Conservation (phyloP, 2,113 vertebrate species). For the Emydocephalus ijimae region DNA sequence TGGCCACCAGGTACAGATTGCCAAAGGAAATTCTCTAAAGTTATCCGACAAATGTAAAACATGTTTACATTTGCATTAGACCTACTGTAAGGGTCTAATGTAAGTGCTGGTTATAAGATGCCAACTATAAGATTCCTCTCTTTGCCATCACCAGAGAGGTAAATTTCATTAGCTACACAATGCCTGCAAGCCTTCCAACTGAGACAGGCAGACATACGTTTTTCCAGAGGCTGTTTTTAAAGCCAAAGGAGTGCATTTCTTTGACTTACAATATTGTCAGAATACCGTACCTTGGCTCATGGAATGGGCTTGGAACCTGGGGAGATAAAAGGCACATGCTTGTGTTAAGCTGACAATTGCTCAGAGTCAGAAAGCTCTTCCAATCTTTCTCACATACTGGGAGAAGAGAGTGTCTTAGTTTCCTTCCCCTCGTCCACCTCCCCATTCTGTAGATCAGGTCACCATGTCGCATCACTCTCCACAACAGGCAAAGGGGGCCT, state of each 20-base stretch:
- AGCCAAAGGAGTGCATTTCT: not conserved
- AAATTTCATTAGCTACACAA: not conserved
- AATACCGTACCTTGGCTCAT: slow-evolving; percentile 69
- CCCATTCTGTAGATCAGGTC: not conserved
- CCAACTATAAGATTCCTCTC: not conserved
- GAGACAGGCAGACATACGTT: not conserved
- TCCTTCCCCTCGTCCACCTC: not conserved
- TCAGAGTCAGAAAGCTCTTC: not conserved
- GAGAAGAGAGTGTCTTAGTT: not conserved
- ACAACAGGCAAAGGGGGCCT: not conserved
- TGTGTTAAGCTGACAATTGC: not conserved
- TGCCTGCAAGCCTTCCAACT: not conserved
- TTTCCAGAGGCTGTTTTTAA: not conserved
- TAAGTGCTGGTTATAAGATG: not conserved
- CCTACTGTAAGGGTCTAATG: not conserved
- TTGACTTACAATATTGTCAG: not conserved
- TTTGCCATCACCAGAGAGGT: not conserved
- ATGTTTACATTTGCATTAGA: not conserved
- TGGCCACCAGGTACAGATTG: not conserved
- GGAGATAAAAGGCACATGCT: slow-evolving; percentile 27
- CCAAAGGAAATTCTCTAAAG: slow-evolving; percentile 9
- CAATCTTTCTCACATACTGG: not conserved
- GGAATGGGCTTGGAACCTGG: slow-evolving; percentile 60
- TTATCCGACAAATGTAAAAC: fast-evolving
- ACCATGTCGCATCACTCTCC: not conserved